phyloP scores from a whole-genome alignment of 2,888 invertebrate genomes.

The Folsomia candida region DNA sequence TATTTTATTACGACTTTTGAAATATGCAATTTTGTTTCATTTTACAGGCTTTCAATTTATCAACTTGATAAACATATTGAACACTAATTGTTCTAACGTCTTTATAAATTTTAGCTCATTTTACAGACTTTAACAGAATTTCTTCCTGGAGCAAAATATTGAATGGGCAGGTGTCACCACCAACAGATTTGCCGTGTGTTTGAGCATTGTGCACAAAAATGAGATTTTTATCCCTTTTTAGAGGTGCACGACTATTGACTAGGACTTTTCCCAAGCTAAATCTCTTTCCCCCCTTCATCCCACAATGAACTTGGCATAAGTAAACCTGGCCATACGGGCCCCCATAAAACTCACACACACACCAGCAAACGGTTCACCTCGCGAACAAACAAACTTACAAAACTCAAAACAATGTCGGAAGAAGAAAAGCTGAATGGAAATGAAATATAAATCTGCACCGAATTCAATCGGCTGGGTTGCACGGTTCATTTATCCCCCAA shows the following conservation, averaged over 20 bases:
- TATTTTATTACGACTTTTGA: too few relatives aligned
- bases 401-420: neutral
- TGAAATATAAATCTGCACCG: neutral
- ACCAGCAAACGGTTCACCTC: neutral
- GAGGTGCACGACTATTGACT: neutral
- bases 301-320: neutral
- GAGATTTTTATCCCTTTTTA: neutral
- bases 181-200: neutral
- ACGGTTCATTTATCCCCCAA: constrained; percentile 21
- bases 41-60: too few relatives aligned
- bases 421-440: neutral
- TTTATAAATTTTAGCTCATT: too few relatives aligned
- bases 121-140: too few relatives aligned
- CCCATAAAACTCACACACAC: neutral
- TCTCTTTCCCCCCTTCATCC: neutral
- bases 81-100: too few relatives aligned
- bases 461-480: constrained; percentile 21
- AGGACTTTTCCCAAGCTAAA: neutral
- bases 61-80: too few relatives aligned
- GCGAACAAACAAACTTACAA: neutral
- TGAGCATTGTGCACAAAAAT: neutral
- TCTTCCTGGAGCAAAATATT: too few relatives aligned
- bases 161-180: neutral
- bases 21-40: too few relatives aligned
- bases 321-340: neutral